Base-by-base conservation (phyloP, 2,113 vertebrate species). In the Budorcas taxicolor region DNA sequence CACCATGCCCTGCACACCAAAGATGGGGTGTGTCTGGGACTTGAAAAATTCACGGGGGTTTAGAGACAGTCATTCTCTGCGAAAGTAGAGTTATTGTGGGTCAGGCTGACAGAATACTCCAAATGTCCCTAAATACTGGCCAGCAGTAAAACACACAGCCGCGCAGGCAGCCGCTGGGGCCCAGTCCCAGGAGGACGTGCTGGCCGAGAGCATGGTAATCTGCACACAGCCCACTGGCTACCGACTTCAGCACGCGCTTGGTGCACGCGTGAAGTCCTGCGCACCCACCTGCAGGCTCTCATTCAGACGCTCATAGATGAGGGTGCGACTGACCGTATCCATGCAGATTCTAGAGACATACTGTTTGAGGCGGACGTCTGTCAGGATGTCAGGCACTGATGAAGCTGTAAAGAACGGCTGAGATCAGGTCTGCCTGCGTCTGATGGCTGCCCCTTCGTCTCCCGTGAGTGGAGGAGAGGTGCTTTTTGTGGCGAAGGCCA, bases 231-330 rank as follows among this genome's bases (percentile, higher is more conserved):
- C 57, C 50, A 64, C 52, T 88, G 97, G 96, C 94, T 78, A 74
- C 91, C 96, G 60, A 86, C 97, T 95, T 97, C 92, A 95, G 90
- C 88, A 93, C 67, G 71, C 94, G 97, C 85, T 95, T 40, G 93
- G 91, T 83, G 83, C 40, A 6, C 1, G 84, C 36, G 64, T 85
- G 58, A 92, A 78, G 92, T 47, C 64, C 27, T 74, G 58, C 62
- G 76, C 64, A 81, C 96, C 95, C 64, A 45, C 96, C 67, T 43
- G 58, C 27, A 83, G 97, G 82, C 89, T 97, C 96, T 81, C 76
- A 33, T 27, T 86, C 33, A 50, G 64, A 71, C 62, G 89, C 53
- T 40, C 53, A 58, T 1, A 80, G 81, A 6, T 71, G 94, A 82
- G 89, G 55, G 3, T 13, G 89, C 76, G 94, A 45, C 93, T 47